Evolutionary conservation across 2,113 vertebrate species (phyloP).

Genomic region (Catharus bicknelli): DNA sequence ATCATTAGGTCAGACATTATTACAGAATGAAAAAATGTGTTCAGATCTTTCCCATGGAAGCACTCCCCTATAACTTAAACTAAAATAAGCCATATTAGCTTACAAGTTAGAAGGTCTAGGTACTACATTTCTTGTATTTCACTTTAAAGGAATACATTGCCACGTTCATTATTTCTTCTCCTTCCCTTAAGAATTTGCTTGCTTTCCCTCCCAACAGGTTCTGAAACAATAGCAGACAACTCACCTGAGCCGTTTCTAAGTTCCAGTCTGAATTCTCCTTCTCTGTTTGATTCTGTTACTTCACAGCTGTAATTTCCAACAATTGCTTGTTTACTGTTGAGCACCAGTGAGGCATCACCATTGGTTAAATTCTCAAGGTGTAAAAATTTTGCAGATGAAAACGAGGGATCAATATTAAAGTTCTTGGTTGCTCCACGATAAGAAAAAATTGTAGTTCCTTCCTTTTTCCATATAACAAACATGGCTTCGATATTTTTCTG

Average conservation of each 20-base stretch:
- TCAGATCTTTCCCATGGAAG: background rate
- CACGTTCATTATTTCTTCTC: background rate
- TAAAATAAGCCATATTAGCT: background rate
- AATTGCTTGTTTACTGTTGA: background rate
- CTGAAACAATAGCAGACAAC: background rate
- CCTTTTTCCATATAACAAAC: constrained; percentile 65
- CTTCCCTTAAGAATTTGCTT: background rate
- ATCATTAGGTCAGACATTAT: background rate
- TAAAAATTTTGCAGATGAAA: constrained; percentile 36
- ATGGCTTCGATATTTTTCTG: background rate
- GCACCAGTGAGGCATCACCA: constrained; percentile 67
- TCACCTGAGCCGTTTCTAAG: constrained; percentile 56
- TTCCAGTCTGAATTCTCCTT: constrained; percentile 62
- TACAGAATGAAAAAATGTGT: background rate
- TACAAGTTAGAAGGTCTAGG: background rate
- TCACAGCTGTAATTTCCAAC: constrained; percentile 76
- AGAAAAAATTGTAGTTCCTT: constrained; percentile 33
- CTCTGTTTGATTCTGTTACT: constrained; percentile 71
- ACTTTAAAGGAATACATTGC: background rate
- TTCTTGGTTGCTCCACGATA: background rate
- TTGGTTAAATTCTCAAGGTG: background rate
- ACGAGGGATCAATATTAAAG: accelerated
- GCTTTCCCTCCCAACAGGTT: background rate
- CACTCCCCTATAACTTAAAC: background rate
- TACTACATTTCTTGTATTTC: background rate